Evolutionary conservation across 1,140 invertebrate genomes (phyloP), one percentile per base, ranked within the genome.

Genomic region (Caenorhabditis elegans): DNA sequence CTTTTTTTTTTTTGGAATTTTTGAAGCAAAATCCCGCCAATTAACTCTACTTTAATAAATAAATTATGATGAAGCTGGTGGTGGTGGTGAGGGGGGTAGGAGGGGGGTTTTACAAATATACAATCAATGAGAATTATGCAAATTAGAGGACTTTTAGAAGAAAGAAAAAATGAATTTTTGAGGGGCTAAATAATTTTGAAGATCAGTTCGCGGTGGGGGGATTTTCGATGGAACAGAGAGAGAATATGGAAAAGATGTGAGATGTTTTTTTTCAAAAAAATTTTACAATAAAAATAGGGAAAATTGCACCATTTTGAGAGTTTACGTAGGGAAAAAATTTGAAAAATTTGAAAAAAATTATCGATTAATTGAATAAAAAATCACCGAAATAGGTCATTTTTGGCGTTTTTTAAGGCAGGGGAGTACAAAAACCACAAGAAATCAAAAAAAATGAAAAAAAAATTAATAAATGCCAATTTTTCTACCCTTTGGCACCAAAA

Each of bases 91-190:
- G n/a, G n/a, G n/a, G n/a, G n/a, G n/a, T n/a, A n/a, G n/a, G n/a
- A n/a, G n/a, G n/a, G n/a, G n/a, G n/a, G n/a, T n/a, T 70, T 70
- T 70, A 70, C 60, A 70, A 70, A 70, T 70, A 70, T 70, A 70
- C 60, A 70, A 70, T 70, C 60, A 70, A 70, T 39, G 31, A 31
- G 28, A 70, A 70, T 70, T 70, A 70, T 70, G 60, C 60, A 70
- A 43, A n/a, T n/a, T n/a, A n/a, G n/a, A n/a, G n/a, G n/a, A n/a
- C n/a, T n/a, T n/a, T n/a, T n/a, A n/a, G 53, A 60, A 31, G 26
- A 24, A 26, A 26, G 49, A 17, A 26, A 24, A 53, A 2, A n/a
- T n/a, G n/a, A n/a, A n/a, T n/a, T n/a, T n/a, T n/a, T n/a, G n/a
- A n/a, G n/a, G n/a, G n/a, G n/a, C n/a, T n/a, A n/a, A n/a, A n/a